phyloP scores from a whole-genome alignment of 2,113 vertebrate genomes.

The Atractosteus spatula region DNA sequence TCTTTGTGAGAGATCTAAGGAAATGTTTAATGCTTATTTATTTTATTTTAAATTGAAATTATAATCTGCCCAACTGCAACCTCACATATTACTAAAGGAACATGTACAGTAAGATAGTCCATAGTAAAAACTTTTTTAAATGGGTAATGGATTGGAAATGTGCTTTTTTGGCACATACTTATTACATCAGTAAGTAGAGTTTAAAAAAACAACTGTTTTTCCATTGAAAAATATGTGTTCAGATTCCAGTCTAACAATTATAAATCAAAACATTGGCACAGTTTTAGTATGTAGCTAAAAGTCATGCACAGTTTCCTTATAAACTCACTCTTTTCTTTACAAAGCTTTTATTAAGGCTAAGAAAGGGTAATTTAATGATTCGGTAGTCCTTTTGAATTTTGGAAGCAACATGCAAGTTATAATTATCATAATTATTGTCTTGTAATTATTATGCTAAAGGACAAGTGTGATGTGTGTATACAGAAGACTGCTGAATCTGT shows the following conservation, averaged over 20 bases:
- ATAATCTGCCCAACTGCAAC: no score
- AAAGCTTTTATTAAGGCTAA: not conserved
- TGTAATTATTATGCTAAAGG: slow-evolving; percentile 4
- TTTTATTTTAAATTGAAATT: no score
- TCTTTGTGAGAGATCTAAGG: no score
- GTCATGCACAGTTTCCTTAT: not conserved
- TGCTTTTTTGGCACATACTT: no score
- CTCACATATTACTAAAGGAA: no score
- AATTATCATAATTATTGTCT: slow-evolving; percentile 11
- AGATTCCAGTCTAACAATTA: not conserved
- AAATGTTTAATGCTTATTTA: no score
- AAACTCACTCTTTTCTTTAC: not conserved
- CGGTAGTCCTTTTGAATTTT: slow-evolving; percentile 1
- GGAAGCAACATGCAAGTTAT: slow-evolving; percentile 8
- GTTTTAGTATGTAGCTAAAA: not conserved
- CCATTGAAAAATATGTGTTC: no score
- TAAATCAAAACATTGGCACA: not conserved
- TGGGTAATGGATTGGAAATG: no score
- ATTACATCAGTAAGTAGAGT: no score
- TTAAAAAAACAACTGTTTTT: no score
- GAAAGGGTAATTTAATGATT: slow-evolving; percentile 5
- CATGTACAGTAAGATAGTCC: no score
- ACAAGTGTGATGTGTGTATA: not conserved
- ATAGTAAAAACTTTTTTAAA: no score
- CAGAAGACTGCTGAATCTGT: not conserved